phyloP scores from a whole-genome alignment of 2,113 vertebrate genomes.

The Madoqua kirkii region DNA sequence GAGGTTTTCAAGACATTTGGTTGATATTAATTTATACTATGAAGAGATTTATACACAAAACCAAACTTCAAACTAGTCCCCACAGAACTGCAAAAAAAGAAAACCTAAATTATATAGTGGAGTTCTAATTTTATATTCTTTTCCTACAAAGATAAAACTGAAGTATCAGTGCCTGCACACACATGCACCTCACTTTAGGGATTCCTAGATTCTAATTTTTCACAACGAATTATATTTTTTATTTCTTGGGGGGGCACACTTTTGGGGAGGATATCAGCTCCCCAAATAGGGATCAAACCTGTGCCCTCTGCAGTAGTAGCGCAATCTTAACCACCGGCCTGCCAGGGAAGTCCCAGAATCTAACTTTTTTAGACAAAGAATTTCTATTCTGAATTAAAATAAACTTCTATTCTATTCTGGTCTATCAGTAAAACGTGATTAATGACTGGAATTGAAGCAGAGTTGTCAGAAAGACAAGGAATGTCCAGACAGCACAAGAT shows the following conservation, averaged over 20 bases:
- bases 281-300: neutral
- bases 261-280: neutral
- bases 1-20: constrained; percentile 5
- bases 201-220: neutral
- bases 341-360: neutral
- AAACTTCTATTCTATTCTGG: neutral
- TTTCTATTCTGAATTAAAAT: neutral
- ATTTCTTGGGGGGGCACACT: neutral
- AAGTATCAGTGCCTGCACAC: neutral
- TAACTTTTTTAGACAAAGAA: neutral
- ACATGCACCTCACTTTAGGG: neutral
- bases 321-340: neutral
- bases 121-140: neutral
- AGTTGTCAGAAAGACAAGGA: neutral
- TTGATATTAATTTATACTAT: neutral
- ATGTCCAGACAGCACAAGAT: neutral
- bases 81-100: neutral
- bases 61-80: neutral
- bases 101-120: neutral
- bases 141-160: neutral
- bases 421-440: neutral
- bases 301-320: neutral
- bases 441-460: neutral
- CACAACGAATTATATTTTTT: neutral
- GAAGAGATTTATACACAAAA: neutral